A percentile compares a stretch with the other conserved stretches of the same genome.
These are phyloP conservation scores for Mesocentrotus franciscanus DNA, from an alignment of 53 echinoderm and acorn worm species.

Conservation along the genomic window DNA sequence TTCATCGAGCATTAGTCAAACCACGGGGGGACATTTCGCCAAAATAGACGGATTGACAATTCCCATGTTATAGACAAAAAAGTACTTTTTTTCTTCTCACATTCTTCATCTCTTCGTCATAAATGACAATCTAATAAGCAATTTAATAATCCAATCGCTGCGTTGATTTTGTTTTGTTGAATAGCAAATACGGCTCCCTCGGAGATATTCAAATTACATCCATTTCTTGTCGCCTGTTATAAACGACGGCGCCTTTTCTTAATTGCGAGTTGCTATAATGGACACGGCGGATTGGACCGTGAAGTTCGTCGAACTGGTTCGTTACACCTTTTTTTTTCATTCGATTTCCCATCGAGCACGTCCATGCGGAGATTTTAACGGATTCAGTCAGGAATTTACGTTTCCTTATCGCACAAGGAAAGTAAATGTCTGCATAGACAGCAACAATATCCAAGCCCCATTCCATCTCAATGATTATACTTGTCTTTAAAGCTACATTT, in stretches of 20 bases:
- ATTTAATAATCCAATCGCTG: background rate
- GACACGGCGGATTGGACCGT: background rate
- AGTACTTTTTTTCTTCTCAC: background rate
- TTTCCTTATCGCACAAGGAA: background rate
- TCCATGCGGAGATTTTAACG: background rate
- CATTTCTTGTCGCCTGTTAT: background rate
- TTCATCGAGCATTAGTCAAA: slow-evolving; percentile 36
- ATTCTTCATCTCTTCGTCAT: background rate
- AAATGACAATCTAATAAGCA: slow-evolving; percentile 14
- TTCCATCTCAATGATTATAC: background rate
- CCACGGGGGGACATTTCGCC: slow-evolving; percentile 41
- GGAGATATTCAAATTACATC: slow-evolving; percentile 7
- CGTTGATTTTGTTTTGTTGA: slow-evolving; percentile 12
- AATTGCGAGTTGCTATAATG: background rate
- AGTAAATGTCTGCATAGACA: background rate
- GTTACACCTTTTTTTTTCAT: background rate
- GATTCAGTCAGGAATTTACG: too few relatives aligned
- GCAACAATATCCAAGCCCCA: background rate
- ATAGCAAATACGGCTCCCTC: background rate
- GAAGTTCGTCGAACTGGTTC: slow-evolving; percentile 12
- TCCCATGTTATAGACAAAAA: background rate
- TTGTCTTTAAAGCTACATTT: too few relatives aligned
- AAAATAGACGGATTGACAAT: slow-evolving; percentile 41
- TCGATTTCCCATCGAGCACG: background rate
- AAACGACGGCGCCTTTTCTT: background rate